Evolutionary conservation across 2,797 vertebrate genomes (phyloP), one percentile per base, ranked within the genome.

Genomic region (Pitangus sulphuratus): DNA sequence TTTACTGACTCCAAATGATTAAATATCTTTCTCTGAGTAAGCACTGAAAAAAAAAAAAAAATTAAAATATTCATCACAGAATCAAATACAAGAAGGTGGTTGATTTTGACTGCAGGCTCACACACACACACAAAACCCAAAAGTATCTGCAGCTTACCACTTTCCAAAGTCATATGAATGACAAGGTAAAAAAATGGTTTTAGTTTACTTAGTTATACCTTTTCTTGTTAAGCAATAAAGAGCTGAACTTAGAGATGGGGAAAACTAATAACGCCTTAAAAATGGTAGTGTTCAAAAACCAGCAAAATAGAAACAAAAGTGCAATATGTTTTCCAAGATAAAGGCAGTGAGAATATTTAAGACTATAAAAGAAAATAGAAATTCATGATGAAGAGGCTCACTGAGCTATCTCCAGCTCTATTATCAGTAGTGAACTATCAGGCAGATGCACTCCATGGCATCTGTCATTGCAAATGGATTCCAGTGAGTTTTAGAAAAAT

Each of bases 311-410:
- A 89, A 93, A 84, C 35, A 56, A 56, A 93, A 71, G 40, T 48
- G 39, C 35, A 86, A 39, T 64, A 61, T 18, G 15, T 91, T 94
- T 75, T 81, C 65, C 9, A 35, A 86, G 56, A 90, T 62, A 87
- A 76, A 91, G 47, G 77, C 44, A 83, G 54, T 24, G n/a, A 90
- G 54, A 90, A 86, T 79, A 68, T 89, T 83, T 78, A 78, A 82
- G 76, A 42, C 79, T 39, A 50, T 68, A 93, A 93, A 94, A 93
- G 89, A 93, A 93, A 94, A 95, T 42, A 58, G 85, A 81, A 91
- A 83, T 37, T 47, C 42, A 65, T 50, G 71, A 84, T 70, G 84
- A 78, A 95, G 77, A 62, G 48, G 72, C 42, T 93, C 91, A 51
- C 82, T 76, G 87, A 90, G 80, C 76, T 90, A 53, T 65, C 91